Evolutionary conservation across 2,888 invertebrate species (phyloP).

Genomic region (Drosophila nr. medialis): DNA sequence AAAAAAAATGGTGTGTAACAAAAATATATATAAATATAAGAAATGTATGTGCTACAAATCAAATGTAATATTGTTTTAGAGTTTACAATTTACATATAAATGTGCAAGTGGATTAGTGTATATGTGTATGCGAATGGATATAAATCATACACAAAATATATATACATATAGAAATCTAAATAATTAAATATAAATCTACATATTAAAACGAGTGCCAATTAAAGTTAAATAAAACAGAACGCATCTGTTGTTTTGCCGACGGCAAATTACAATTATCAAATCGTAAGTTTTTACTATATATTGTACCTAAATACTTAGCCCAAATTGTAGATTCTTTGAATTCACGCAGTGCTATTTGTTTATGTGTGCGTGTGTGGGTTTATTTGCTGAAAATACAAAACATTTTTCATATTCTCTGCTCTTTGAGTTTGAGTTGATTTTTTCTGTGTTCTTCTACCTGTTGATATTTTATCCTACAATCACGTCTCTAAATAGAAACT

Average conservation of each 20-base stretch:
- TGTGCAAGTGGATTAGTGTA: neutral
- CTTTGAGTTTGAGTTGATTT: conserved; percentile 37
- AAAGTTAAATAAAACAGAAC: neutral
- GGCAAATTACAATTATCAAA: conserved; percentile 12
- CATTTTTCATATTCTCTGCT: conserved; percentile 56
- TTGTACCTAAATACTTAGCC: neutral
- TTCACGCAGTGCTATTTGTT: conserved; percentile 19
- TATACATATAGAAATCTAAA: neutral
- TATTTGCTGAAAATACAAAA: conserved; percentile 53
- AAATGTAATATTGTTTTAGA: conserved; percentile 12
- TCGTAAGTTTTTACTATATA: conserved; percentile 12
- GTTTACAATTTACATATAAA: conserved; percentile 3
- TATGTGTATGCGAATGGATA: conserved; percentile 1
- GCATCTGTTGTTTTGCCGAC: conserved; percentile 31
- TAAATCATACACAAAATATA: neutral
- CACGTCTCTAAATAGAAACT: conserved; percentile 75
- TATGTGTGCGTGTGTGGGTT: conserved; percentile 6
- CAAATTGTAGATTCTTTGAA: conserved; percentile 5
- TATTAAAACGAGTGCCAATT: conserved; percentile 2
- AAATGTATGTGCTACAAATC: neutral
- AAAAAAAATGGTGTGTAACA: neutral
- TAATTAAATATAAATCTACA: neutral
- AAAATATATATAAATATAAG: neutral
- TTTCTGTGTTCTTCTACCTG: conserved; percentile 61
- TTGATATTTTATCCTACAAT: conserved; percentile 71